A percentile compares a stretch with the other conserved stretches of the same genome.
Evolutionary conservation across 1,140 invertebrate genomes (phyloP).

Genomic region (Heliconius nattereri): DNA sequence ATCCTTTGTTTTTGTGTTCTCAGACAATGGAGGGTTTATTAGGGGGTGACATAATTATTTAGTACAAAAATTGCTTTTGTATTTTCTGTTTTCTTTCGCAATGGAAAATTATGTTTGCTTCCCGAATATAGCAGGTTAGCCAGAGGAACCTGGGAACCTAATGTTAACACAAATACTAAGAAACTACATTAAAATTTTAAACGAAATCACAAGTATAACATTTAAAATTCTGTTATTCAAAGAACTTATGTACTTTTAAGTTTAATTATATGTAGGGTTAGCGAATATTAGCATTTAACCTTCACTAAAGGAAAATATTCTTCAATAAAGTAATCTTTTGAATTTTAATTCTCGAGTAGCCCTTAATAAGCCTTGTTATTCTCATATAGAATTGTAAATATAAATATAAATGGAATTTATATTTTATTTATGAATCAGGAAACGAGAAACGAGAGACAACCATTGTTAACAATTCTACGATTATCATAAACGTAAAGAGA

Average conservation of each 20-base stretch:
- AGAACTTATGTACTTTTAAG: not conserved
- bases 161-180: too few relatives aligned
- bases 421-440: constrained; percentile 7
- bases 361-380: constrained; percentile 33
- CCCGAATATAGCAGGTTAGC: too few relatives aligned
- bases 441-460: not conserved
- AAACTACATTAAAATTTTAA: not conserved
- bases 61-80: not conserved
- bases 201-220: not conserved
- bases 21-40: constrained; percentile 3
- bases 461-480: not conserved
- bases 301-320: not conserved
- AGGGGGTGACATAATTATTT: constrained; percentile 2
- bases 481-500: not conserved
- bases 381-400: constrained; percentile 26
- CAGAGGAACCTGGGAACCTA: too few relatives aligned
- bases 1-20: constrained; percentile 9
- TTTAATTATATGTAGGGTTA: constrained; percentile 4
- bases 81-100: not conserved
- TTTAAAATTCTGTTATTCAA: not conserved
- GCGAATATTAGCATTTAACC: not conserved
- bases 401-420: not conserved
- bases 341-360: constrained; percentile 26
- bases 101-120: not conserved
- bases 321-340: constrained; percentile 16